Percentiles rank a stretch among this genome's conserved stretches.
phyloP scores from a whole-genome alignment of 2,888 invertebrate species.

The Pyrochroa serraticornis region DNA sequence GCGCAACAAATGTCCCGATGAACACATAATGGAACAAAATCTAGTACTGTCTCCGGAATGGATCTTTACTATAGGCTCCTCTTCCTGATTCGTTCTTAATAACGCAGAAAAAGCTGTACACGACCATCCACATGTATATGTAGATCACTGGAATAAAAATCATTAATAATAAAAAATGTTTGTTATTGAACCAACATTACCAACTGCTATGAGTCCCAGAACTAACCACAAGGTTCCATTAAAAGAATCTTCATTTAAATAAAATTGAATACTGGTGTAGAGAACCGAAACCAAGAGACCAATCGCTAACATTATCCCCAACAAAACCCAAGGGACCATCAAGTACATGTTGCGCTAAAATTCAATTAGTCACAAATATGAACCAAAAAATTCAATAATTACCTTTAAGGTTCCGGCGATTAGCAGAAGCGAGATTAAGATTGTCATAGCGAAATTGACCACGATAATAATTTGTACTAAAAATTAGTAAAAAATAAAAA shows the following conservation, averaged over 20 bases:
- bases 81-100: constrained; percentile 73
- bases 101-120: constrained; percentile 80
- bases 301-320: constrained; percentile 80
- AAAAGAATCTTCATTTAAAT: constrained; percentile 65
- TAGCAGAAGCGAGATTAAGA: constrained; percentile 78
- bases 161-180: constrained; percentile 1
- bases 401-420: constrained; percentile 79
- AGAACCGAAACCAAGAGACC: constrained; percentile 79
- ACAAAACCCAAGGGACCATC: constrained; percentile 85
- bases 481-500: constrained; percentile 49
- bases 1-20: no score
- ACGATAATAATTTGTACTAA: constrained; percentile 78
- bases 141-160: constrained; percentile 69
- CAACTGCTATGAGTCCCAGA: constrained; percentile 66
- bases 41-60: constrained; percentile 62
- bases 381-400: constrained; percentile 31
- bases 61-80: constrained; percentile 77
- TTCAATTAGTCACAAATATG: constrained; percentile 5
- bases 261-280: constrained; percentile 77
- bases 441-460: constrained; percentile 81
- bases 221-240: constrained; percentile 67
- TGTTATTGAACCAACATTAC: constrained; percentile 58
- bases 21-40: no score
- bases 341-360: constrained; percentile 76
- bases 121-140: constrained; percentile 82